Percentiles rank a stretch among this genome's conserved stretches.
These are phyloP conservation scores for Tringa solitaria DNA, from an alignment of 2,113 vertebrate genomes.

Conservation along the genomic window DNA sequence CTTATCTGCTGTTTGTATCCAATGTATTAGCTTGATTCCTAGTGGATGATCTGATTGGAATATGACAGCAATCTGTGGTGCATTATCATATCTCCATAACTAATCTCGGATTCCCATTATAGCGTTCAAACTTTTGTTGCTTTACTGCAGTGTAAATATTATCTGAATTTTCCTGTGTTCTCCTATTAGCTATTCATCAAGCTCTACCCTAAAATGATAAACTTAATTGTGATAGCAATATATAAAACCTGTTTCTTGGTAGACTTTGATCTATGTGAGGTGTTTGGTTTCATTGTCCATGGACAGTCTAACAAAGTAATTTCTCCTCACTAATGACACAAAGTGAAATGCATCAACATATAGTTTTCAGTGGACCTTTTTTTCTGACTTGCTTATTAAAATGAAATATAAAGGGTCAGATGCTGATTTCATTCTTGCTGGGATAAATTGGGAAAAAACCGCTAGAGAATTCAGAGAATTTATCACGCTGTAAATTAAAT, in stretches of 20 bases:
- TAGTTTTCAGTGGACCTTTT: not conserved
- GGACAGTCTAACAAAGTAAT: not conserved
- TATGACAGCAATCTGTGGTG: slow-evolving; percentile 34
- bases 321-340: not conserved
- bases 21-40: not conserved
- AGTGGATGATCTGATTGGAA: not conserved
- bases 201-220: not conserved
- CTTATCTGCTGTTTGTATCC: slow-evolving; percentile 13
- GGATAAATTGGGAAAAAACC: not conserved
- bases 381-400: not conserved
- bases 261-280: not conserved
- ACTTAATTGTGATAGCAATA: not conserved
- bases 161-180: not conserved
- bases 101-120: not conserved
- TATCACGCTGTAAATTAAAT: not conserved
- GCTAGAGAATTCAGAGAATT: not conserved
- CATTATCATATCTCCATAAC: not conserved
- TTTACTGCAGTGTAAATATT: not conserved
- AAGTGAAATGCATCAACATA: not conserved
- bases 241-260: not conserved
- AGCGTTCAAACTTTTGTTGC: not conserved
- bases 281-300: not conserved
- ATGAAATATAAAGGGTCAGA: not conserved
- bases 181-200: not conserved
- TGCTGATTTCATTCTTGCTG: not conserved